Evolutionary conservation across 2,888 invertebrate genomes (phyloP).

Genomic region (Apodemia mormo): DNA sequence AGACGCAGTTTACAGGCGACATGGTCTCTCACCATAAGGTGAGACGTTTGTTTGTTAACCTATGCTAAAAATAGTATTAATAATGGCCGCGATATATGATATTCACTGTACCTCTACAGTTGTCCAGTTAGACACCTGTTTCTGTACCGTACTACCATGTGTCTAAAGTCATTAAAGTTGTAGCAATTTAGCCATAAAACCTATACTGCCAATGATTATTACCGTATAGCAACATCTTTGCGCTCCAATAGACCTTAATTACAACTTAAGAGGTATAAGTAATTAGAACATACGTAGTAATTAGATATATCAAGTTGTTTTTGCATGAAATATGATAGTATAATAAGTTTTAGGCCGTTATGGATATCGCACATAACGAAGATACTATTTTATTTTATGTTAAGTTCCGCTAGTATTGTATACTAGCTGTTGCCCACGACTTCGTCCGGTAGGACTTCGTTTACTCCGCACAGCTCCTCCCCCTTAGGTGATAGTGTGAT

Average conservation of each 20-base stretch:
- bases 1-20: no score
- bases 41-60: neutral
- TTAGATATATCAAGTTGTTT: slow-evolving; percentile 17
- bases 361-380: slow-evolving; percentile 76
- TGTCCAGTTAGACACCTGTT: slow-evolving; percentile 24
- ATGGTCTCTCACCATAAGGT: no score
- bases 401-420: no score
- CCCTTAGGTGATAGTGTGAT: no score
- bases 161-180: slow-evolving; percentile 8
- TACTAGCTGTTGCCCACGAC: no score
- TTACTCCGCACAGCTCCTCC: no score
- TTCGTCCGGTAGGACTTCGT: no score
- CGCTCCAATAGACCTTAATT: slow-evolving; percentile 26
- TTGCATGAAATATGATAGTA: slow-evolving; percentile 8
- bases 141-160: neutral
- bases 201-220: slow-evolving; percentile 17
- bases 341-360: neutral
- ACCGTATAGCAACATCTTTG: slow-evolving; percentile 12
- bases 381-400: no score
- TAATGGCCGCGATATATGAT: neutral
- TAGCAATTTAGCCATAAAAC: slow-evolving; percentile 6
- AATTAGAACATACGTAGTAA: slow-evolving; percentile 21
- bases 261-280: neutral
- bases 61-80: neutral
- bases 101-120: slow-evolving; percentile 1